Evolutionary conservation across 2,113 vertebrate genomes (phyloP).

Genomic region (Oryzias melastigma): DNA sequence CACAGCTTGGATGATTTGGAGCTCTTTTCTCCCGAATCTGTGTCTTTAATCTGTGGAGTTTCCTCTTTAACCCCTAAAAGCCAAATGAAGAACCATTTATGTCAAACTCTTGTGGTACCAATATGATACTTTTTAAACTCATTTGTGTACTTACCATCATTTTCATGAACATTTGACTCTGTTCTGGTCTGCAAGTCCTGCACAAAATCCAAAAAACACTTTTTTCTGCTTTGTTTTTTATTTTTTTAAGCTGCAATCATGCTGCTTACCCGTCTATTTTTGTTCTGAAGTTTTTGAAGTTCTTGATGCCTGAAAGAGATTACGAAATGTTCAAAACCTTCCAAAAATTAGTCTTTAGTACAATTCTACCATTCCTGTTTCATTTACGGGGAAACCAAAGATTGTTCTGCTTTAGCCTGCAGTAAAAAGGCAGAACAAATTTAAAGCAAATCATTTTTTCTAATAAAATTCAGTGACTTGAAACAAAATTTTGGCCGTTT

Average conservation of each 20-base stretch:
- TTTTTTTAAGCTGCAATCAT: background rate
- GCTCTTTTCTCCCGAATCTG: background rate
- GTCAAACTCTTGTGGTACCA: background rate
- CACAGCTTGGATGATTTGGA: conserved; percentile 66
- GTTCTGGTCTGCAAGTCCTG: conserved; percentile 13
- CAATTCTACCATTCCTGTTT: too few relatives aligned
- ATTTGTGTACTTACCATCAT: conserved; percentile 29
- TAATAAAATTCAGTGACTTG: too few relatives aligned
- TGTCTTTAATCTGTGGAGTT: background rate
- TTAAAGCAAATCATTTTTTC: too few relatives aligned
- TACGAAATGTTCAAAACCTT: background rate
- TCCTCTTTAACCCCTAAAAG: conserved; percentile 38
- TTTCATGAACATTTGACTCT: background rate
- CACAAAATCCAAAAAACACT: conserved; percentile 3
- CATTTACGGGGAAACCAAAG: too few relatives aligned
- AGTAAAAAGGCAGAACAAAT: too few relatives aligned
- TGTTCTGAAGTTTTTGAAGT: conserved; percentile 49
- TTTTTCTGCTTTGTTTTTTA: background rate
- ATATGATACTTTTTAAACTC: background rate
- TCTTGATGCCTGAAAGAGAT: conserved; percentile 61
- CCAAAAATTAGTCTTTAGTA: too few relatives aligned
- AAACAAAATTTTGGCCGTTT: too few relatives aligned
- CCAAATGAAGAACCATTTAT: background rate
- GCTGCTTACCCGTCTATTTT: conserved; percentile 48
- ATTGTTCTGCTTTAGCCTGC: too few relatives aligned